A percentile compares a stretch with the other conserved stretches of the same genome.
phyloP scores from a whole-genome alignment of 2,888 invertebrate genomes.

The Cantharis flavilabris region DNA sequence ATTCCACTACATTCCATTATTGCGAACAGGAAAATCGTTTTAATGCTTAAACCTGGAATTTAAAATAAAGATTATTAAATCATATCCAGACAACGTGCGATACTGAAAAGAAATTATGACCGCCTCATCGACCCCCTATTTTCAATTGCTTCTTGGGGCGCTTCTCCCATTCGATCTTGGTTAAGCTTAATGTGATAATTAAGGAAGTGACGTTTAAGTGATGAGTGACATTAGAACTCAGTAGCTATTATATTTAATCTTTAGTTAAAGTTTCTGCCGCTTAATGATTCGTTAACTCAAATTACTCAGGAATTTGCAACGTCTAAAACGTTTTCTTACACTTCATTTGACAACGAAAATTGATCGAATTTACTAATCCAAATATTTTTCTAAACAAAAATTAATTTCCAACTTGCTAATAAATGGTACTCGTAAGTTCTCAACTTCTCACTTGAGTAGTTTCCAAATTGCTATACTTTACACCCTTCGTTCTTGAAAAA shows the following conservation, averaged over 20 bases:
- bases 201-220: slow-evolving; percentile 56
- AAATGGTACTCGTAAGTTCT: neutral
- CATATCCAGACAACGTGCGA: neutral
- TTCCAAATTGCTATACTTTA: neutral
- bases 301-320: slow-evolving; percentile 48
- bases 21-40: neutral
- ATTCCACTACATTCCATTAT: neutral
- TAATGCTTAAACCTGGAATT: neutral
- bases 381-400: neutral
- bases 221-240: slow-evolving; percentile 56
- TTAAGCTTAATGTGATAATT: slow-evolving; percentile 53
- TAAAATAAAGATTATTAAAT: neutral
- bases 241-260: slow-evolving; percentile 57
- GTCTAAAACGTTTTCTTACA: slow-evolving; percentile 37
- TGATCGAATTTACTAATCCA: neutral
- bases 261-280: slow-evolving; percentile 52
- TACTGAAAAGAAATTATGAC: neutral
- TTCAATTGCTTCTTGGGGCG: slow-evolving; percentile 14
- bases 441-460: neutral
- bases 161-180: slow-evolving; percentile 26
- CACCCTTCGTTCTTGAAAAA: neutral
- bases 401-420: neutral
- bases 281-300: slow-evolving; percentile 56
- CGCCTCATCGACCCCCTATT: neutral
- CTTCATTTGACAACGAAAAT: slow-evolving; percentile 22